phyloP scores from a whole-genome alignment of 2,888 invertebrate genomes.

The Caenorhabditis sinica region DNA sequence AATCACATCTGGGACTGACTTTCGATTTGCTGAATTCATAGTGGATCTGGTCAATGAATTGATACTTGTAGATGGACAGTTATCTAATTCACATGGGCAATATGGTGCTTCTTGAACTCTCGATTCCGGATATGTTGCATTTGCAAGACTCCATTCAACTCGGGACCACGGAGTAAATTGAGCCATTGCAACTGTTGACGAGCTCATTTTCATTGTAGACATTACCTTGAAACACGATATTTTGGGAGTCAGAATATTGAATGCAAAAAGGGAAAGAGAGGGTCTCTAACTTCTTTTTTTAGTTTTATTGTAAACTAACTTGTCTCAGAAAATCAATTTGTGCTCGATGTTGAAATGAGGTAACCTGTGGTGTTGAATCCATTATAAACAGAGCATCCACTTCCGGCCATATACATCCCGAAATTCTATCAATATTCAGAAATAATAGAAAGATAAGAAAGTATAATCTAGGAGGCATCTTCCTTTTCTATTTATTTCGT shows the following conservation, averaged over 20 bases:
- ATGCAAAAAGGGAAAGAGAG: not conserved
- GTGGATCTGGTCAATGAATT: slow-evolving; percentile 68
- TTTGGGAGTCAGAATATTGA: not conserved
- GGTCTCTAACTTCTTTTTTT: not conserved
- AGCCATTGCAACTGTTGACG: slow-evolving; percentile 73
- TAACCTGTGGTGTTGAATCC: slow-evolving; percentile 77
- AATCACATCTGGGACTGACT: slow-evolving; percentile 77
- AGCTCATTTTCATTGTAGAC: slow-evolving; percentile 53
- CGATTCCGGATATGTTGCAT: slow-evolving; percentile 54
- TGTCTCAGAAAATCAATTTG: slow-evolving; percentile 71
- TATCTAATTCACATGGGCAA: slow-evolving; percentile 51
- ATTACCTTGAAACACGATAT: slow-evolving; percentile 53
- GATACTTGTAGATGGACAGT: slow-evolving; percentile 65
- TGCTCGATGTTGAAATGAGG: slow-evolving; percentile 71
- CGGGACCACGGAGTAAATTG: slow-evolving; percentile 79
- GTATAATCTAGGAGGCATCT: not conserved
- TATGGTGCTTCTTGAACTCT: slow-evolving; percentile 49
- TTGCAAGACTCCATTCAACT: slow-evolving; percentile 68
- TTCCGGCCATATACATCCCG: slow-evolving; percentile 74
- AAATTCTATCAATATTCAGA: not conserved
- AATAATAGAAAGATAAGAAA: slow-evolving; percentile 1
- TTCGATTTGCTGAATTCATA: slow-evolving; percentile 74
- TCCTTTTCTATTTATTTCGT: slow-evolving; percentile 28
- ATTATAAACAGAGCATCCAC: slow-evolving; percentile 78
- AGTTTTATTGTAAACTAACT: slow-evolving; percentile 35